Evolutionary conservation across 92 coral and sea anemone species (phyloP).

Genomic region (Siderastrea radians): DNA sequence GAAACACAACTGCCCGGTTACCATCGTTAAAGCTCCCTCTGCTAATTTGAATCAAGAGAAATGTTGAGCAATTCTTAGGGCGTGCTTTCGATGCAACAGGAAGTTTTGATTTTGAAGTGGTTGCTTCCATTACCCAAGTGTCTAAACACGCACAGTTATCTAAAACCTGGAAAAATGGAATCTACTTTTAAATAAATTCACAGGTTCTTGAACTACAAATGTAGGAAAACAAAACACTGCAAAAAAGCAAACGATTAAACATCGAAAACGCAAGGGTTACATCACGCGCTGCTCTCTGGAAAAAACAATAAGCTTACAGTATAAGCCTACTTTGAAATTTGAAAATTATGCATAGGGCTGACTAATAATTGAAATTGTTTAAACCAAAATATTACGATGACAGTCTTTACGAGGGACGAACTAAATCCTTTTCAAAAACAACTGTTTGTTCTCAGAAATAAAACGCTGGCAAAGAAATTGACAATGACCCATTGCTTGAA

Average conservation of each 20-base stretch:
- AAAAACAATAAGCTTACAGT: neutral
- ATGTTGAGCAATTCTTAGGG: neutral
- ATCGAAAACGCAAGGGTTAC: neutral
- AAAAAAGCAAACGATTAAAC: conserved; percentile 6
- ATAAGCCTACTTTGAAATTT: too few relatives aligned
- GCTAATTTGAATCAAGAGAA: neutral
- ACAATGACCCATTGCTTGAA: conserved; percentile 4
- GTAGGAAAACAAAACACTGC: neutral
- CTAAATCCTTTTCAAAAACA: neutral
- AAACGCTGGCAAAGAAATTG: conserved; percentile 5
- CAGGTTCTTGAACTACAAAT: neutral
- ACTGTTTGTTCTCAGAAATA: neutral
- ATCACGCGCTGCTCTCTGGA: neutral
- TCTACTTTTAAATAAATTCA: neutral
- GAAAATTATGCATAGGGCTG: too few relatives aligned
- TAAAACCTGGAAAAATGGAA: conserved; percentile 1
- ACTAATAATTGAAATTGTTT: too few relatives aligned
- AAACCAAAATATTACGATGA: too few relatives aligned
- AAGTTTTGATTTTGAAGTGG: conserved; percentile 9
- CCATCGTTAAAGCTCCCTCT: neutral
- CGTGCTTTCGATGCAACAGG: conserved; percentile 1
- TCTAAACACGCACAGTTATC: conserved; percentile 1
- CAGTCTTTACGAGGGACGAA: neutral
- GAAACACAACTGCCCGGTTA: neutral
- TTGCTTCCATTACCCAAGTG: neutral